A percentile compares a stretch with the other conserved stretches of the same genome.
Evolutionary conservation across 2,113 vertebrate species (phyloP).

Genomic region (Odontophorus gujanensis): DNA sequence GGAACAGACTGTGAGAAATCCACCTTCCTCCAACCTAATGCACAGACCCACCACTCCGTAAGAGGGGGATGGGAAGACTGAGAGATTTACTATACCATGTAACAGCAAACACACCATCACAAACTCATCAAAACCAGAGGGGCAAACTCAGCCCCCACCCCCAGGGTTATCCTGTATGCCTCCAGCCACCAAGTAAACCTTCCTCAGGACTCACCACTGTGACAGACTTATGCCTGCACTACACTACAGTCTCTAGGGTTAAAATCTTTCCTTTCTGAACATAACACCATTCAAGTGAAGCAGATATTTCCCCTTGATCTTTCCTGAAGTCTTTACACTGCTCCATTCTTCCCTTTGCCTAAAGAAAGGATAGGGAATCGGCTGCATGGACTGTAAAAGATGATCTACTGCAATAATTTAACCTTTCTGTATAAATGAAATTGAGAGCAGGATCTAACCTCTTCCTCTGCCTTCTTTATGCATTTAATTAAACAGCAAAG

Average conservation of each 20-base stretch:
- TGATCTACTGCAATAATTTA: not conserved
- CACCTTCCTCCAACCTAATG: not conserved
- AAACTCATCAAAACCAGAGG: not conserved
- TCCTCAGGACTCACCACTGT: not conserved
- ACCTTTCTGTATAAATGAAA: not conserved
- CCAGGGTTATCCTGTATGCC: fast-evolving
- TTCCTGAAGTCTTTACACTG: not conserved
- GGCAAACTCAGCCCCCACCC: not conserved
- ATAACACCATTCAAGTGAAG: not conserved
- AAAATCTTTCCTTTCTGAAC: not conserved
- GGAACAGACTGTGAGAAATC: not conserved
- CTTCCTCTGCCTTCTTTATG: not conserved
- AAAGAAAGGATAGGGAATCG: not conserved
- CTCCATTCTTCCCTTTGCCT: not conserved
- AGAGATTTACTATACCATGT: not conserved
- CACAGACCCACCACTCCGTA: not conserved
- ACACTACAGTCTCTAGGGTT: not conserved
- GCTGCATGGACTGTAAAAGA: not conserved
- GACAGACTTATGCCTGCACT: not conserved
- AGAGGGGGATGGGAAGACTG: fast-evolving
- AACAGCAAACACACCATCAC: not conserved
- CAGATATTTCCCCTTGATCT: not conserved
- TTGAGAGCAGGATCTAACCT: not conserved
- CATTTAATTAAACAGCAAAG: not conserved
- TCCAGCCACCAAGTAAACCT: not conserved